These are phyloP conservation scores for Dreissena polymorpha DNA, from an alignment of 1,140 invertebrate species.

Conservation along the genomic window DNA sequence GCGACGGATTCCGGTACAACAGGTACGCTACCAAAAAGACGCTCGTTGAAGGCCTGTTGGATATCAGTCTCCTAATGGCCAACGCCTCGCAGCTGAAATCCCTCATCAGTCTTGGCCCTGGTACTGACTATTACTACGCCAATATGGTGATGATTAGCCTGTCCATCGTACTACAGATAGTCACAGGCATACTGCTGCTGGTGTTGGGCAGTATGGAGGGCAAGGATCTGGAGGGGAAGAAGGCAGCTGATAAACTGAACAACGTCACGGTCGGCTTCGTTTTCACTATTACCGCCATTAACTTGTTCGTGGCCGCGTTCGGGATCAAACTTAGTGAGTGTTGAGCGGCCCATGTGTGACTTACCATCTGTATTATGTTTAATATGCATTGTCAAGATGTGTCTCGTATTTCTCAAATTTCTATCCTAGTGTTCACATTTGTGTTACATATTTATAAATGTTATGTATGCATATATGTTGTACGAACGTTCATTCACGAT, in stretches of 20 bases:
- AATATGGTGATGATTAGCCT: slow-evolving; percentile 45
- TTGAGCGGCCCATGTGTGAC: neutral
- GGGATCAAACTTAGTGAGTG: slow-evolving; percentile 27
- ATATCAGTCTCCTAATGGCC: slow-evolving; percentile 58
- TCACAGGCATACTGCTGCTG: slow-evolving; percentile 46
- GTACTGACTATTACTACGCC: slow-evolving; percentile 35
- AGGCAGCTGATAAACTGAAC: slow-evolving; percentile 35
- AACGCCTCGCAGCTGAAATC: slow-evolving; percentile 63
- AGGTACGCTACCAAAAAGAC: slow-evolving; percentile 50
- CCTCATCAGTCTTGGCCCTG: slow-evolving; percentile 22
- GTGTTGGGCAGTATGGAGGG: slow-evolving; percentile 43
- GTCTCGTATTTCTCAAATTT: no score
- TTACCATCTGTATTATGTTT: no score
- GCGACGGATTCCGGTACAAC: slow-evolving; percentile 26
- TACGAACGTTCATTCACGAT: no score
- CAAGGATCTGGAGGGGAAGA: slow-evolving; percentile 16
- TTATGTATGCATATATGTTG: no score
- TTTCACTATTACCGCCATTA: slow-evolving; percentile 33
- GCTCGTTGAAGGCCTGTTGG: slow-evolving; percentile 60
- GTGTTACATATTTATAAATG: no score
- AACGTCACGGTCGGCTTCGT: slow-evolving; percentile 41
- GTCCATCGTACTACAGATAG: slow-evolving; percentile 37
- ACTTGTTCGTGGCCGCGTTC: slow-evolving; percentile 53
- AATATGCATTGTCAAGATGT: no score
- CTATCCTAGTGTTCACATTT: no score